Percentiles rank a stretch among this genome's conserved stretches.
Conservation (phyloP, 2,113 vertebrate genomes). For the Tragelaphus buxtoni region DNA sequence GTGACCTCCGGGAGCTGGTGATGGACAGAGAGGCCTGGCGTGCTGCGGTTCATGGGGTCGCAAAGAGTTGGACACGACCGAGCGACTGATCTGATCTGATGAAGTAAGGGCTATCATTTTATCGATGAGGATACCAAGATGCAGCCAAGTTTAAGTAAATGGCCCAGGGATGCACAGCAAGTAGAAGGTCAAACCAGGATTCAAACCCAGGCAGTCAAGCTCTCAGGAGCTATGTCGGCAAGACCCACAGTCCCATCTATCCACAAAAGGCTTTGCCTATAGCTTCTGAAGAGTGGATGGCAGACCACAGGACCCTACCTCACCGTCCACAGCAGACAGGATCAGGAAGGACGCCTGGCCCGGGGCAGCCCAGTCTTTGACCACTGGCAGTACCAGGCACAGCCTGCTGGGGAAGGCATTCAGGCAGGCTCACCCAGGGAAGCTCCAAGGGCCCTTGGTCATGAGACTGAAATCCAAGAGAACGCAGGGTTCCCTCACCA, state of each 20-base stretch:
- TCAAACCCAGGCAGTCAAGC: background rate
- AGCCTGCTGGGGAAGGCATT: background rate
- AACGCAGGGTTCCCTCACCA: background rate
- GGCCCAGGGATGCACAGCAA: background rate
- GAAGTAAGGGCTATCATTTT: background rate
- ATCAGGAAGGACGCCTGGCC: background rate
- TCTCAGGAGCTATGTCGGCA: background rate
- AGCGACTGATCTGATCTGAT: no score
- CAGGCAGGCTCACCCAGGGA: background rate
- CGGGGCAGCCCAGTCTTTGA: background rate
- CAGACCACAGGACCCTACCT: accelerated
- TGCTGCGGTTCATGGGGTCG: no score
- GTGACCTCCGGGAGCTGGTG: no score
- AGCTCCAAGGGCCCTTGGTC: background rate
- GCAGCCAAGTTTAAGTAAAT: background rate
- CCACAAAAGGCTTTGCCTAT: background rate
- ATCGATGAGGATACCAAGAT: background rate
- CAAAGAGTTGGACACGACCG: no score
- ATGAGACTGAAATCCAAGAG: background rate
- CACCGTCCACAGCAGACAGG: background rate
- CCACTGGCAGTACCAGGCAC: background rate
- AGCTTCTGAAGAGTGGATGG: background rate
- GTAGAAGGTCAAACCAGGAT: background rate
- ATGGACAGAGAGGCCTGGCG: no score
- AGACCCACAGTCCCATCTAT: background rate